Evolutionary conservation across 2,113 vertebrate species (phyloP).

Genomic region (Hystrix brachyura): DNA sequence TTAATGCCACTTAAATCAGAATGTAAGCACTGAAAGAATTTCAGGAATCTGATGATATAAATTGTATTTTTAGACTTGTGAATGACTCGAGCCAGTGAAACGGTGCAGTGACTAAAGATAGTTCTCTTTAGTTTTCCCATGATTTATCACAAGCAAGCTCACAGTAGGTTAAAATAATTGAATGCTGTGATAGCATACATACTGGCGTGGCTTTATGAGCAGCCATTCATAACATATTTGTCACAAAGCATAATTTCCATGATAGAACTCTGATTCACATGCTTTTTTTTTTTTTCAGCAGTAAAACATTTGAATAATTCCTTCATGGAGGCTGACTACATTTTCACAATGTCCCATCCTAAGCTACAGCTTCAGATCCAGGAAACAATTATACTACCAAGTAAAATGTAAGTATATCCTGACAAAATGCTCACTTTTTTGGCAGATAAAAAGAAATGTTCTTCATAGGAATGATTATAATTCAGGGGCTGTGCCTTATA

Average conservation of each 20-base stretch:
- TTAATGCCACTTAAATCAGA: slow-evolving; percentile 94
- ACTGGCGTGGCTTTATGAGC: slow-evolving; percentile 77
- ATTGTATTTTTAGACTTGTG: slow-evolving; percentile 96
- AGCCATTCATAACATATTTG: slow-evolving; percentile 87
- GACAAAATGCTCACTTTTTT: not conserved
- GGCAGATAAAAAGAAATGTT: not conserved
- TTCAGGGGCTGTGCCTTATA: not conserved
- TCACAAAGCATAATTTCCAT: slow-evolving; percentile 85
- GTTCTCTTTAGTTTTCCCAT: slow-evolving; percentile 88
- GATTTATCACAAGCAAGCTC: slow-evolving; percentile 88
- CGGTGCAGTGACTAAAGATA: slow-evolving; percentile 90
- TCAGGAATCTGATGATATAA: slow-evolving; percentile 94
- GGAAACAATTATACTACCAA: not conserved
- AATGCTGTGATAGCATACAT: slow-evolving; percentile 84
- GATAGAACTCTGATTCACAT: slow-evolving; percentile 64
- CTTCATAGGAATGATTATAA: not conserved
- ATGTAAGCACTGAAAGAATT: slow-evolving; percentile 94
- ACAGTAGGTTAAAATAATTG: slow-evolving; percentile 83
- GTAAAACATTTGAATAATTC: not conserved
- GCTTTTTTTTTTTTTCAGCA: not conserved
- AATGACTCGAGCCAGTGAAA: slow-evolving; percentile 90
- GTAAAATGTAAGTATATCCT: slow-evolving; percentile 64
- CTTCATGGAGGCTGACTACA: not conserved
- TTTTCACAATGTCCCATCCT: not conserved
- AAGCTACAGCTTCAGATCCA: slow-evolving; percentile 7